Conservation (phyloP, 1,140 invertebrate species). For the Drosophila hydei region DNA sequence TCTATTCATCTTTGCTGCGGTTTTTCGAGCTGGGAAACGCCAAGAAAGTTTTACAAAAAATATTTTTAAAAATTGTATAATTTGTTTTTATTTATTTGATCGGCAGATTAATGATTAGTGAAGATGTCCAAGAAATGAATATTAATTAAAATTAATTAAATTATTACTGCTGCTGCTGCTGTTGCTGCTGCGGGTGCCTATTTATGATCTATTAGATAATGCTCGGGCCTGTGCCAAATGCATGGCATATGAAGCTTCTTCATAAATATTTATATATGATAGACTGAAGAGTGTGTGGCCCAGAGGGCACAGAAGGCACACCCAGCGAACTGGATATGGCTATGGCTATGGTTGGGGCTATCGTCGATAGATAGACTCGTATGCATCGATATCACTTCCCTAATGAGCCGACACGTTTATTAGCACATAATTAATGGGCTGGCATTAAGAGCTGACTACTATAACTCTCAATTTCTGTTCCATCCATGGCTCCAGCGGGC, state of each 20-base stretch:
- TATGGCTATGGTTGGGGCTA: background rate
- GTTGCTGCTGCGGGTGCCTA: background rate
- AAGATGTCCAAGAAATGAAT: constrained; percentile 33
- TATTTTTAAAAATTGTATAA: background rate
- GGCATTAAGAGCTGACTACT: constrained; percentile 14
- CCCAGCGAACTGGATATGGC: constrained; percentile 6
- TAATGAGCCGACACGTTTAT: constrained; percentile 53
- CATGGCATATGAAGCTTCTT: constrained; percentile 32
- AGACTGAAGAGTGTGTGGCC: background rate
- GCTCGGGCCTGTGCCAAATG: constrained; percentile 30
- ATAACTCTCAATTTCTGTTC: no score
- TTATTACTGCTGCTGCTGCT: constrained; percentile 20
- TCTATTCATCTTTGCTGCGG: no score
- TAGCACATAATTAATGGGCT: constrained; percentile 50
- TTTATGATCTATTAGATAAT: constrained; percentile 47
- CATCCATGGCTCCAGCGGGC: background rate
- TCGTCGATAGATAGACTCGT: constrained; percentile 1
- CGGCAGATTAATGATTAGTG: constrained; percentile 10
- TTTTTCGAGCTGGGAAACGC: no score
- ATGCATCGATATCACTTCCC: constrained; percentile 40
- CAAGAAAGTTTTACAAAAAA: constrained; percentile 15
- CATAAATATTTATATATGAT: constrained; percentile 40
- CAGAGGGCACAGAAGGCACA: constrained; percentile 22
- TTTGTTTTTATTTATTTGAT: constrained; percentile 3
- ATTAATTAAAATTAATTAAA: constrained; percentile 43